These are phyloP conservation scores for Sceloporus tristichus DNA, from an alignment of 2,113 vertebrate species.

Conservation along the genomic window DNA sequence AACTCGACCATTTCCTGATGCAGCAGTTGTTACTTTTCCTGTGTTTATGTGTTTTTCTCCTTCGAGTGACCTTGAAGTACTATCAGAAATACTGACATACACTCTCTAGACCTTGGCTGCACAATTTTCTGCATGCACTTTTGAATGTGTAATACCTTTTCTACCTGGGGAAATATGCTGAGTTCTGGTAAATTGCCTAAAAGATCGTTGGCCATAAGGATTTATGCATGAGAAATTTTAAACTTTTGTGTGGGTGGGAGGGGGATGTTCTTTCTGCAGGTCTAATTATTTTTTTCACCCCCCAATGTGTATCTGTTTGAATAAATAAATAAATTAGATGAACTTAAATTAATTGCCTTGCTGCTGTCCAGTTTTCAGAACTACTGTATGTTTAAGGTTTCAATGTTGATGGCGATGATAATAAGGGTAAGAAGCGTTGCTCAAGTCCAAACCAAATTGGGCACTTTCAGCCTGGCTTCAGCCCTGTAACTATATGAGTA, in stretches of 20 bases:
- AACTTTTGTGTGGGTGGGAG: neutral
- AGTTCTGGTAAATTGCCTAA: constrained; percentile 33
- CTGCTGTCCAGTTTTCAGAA: neutral
- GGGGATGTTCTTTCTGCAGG: neutral
- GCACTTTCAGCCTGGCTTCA: neutral
- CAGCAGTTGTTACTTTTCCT: neutral
- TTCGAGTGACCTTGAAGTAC: neutral
- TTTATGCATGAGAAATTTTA: neutral
- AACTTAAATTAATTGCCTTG: neutral
- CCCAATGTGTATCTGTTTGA: constrained; percentile 6
- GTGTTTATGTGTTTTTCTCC: neutral
- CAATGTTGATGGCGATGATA: neutral
- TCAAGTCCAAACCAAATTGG: neutral
- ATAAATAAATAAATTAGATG: constrained; percentile 23
- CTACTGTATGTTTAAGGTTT: neutral
- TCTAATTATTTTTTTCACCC: constrained; percentile 24
- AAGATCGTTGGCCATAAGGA: neutral
- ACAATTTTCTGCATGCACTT: neutral
- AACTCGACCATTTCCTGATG: neutral
- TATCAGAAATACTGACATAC: neutral
- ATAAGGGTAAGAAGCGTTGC: neutral
- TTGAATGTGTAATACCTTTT: neutral
- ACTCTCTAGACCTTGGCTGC: neutral
- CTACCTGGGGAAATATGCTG: neutral
- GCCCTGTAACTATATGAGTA: too few species aligned